Conservation (phyloP, 2,888 invertebrate genomes). For the Leptinotarsa peninsularis region DNA sequence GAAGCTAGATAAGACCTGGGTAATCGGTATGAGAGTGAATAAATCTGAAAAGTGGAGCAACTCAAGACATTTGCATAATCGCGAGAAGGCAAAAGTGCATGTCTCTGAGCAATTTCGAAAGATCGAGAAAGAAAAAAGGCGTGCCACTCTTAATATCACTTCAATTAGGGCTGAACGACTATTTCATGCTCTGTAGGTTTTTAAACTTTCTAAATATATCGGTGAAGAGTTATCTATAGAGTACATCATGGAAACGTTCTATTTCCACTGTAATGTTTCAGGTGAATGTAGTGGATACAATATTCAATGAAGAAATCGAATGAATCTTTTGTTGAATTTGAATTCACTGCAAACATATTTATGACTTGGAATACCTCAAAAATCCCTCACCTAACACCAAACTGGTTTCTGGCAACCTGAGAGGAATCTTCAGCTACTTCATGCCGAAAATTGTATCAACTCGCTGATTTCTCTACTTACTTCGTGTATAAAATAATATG, state of each 20-base stretch:
- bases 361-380: not conserved
- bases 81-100: slow-evolving; percentile 35
- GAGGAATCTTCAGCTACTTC: too few species aligned
- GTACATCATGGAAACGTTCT: not conserved
- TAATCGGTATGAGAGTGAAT: not conserved
- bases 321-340: too few species aligned
- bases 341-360: too few species aligned
- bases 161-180: slow-evolving; percentile 37
- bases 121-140: slow-evolving; percentile 36
- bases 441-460: too few species aligned
- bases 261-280: not conserved
- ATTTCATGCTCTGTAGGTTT: slow-evolving; percentile 26
- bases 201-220: slow-evolving; percentile 18
- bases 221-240: not conserved
- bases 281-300: not conserved
- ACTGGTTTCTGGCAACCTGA: not conserved
- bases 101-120: slow-evolving; percentile 33
- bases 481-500: not conserved
- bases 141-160: slow-evolving; percentile 31
- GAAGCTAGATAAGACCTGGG: not conserved
- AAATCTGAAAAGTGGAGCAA: slow-evolving; percentile 32
- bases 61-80: slow-evolving; percentile 31
- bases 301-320: not conserved
- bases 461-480: not conserved
- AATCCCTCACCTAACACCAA: not conserved